Percentiles rank a stretch among this genome's conserved stretches.
Evolutionary conservation across 2,113 vertebrate genomes (phyloP).

Genomic region (Calidris pugnax): DNA sequence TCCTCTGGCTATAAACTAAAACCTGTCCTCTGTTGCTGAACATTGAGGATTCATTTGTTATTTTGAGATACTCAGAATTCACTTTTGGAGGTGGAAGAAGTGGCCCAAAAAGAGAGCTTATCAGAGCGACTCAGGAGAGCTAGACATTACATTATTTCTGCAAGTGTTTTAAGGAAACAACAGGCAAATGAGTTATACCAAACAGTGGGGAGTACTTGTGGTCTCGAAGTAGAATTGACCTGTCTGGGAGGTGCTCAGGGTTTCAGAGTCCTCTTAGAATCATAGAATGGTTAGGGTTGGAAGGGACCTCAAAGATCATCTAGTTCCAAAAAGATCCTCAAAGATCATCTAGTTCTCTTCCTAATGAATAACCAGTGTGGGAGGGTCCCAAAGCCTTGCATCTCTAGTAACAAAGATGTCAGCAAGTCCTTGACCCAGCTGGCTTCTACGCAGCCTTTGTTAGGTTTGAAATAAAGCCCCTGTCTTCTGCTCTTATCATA

Average conservation of each 20-base stretch:
- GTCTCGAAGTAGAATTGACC: not conserved
- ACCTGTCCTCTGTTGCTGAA: not conserved
- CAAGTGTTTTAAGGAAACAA: not conserved
- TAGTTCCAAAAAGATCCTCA: too few species aligned
- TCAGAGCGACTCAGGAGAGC: not conserved
- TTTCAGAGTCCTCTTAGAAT: too few species aligned
- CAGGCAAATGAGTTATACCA: too few species aligned
- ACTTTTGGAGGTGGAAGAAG: not conserved
- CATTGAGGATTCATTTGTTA: not conserved
- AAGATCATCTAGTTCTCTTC: too few species aligned
- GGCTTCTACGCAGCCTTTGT: accelerated
- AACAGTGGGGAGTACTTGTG: not conserved
- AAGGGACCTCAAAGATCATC: too few species aligned
- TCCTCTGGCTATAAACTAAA: not conserved
- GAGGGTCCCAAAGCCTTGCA: not conserved
- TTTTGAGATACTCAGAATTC: not conserved
- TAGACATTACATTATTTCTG: not conserved
- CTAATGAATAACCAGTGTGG: accelerated
- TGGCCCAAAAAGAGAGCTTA: not conserved
- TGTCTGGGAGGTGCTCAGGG: not conserved
- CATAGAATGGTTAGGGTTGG: too few species aligned
- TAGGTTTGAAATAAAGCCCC: not conserved
- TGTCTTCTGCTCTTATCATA: not conserved
- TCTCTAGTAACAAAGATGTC: not conserved
- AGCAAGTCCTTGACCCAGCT: not conserved